A percentile compares a stretch with the other conserved stretches of the same genome.
phyloP scores from a whole-genome alignment of 2,113 vertebrate genomes.

The Hemibagrus wyckioides region DNA sequence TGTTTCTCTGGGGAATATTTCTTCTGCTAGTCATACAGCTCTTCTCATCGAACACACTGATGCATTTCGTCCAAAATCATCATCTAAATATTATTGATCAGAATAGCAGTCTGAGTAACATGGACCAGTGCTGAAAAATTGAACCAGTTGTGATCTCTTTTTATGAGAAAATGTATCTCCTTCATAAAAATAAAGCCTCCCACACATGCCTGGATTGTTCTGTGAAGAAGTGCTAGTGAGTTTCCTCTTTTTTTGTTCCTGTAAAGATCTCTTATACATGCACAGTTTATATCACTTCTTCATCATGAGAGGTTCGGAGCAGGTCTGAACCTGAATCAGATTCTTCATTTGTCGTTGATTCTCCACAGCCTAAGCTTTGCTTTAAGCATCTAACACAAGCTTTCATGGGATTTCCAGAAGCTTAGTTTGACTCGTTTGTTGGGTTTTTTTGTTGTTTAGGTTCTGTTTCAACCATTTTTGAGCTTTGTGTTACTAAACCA shows the following conservation, averaged over 20 bases:
- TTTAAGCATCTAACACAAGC: background rate
- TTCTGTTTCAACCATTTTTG: background rate
- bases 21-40: background rate
- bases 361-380: background rate
- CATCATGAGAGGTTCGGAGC: background rate
- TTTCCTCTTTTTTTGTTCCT: background rate
- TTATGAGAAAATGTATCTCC: background rate
- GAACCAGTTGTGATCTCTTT: background rate
- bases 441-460: background rate
- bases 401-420: constrained; percentile 22
- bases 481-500: constrained; percentile 16
- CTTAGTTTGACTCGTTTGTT: background rate
- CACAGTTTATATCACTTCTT: background rate
- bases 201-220: background rate
- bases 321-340: constrained; percentile 9
- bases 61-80: background rate
- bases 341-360: background rate
- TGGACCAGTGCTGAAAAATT: background rate
- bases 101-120: background rate
- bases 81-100: constrained; percentile 50
- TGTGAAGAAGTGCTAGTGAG: background rate
- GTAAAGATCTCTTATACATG: background rate
- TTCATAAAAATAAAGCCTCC: background rate
- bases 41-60: background rate
- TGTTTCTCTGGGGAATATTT: background rate